These are phyloP conservation scores for Liasis olivaceus DNA, from an alignment of 2,797 vertebrate genomes.

Conservation along the genomic window DNA sequence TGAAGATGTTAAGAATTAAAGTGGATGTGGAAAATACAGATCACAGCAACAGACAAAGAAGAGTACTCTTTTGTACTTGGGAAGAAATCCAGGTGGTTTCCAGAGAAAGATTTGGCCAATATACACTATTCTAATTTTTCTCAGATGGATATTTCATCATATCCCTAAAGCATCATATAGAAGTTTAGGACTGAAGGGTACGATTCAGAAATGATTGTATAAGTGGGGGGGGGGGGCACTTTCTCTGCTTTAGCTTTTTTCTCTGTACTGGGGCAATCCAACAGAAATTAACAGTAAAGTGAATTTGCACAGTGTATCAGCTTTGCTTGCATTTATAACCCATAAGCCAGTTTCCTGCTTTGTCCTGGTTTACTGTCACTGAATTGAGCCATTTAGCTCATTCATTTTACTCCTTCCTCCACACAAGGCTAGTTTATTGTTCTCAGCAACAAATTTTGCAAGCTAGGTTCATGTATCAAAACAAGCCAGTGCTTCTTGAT, in stretches of 20 bases:
- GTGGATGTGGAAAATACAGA: conserved; percentile 17
- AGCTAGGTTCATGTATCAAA: neutral
- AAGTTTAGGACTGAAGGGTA: neutral
- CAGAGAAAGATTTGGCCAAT: conserved; percentile 25
- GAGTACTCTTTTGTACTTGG: neutral
- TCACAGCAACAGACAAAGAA: conserved; percentile 5
- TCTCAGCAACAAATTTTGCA: neutral
- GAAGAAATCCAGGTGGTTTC: conserved; percentile 30
- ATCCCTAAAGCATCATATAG: neutral
- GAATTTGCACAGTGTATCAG: neutral
- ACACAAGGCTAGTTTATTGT: neutral
- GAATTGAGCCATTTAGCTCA: neutral
- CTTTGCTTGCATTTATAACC: neutral
- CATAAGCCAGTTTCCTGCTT: neutral
- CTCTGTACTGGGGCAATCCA: neutral
- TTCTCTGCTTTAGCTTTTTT: neutral
- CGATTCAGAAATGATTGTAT: neutral
- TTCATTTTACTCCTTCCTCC: neutral
- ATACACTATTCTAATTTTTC: conserved; percentile 28
- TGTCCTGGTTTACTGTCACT: neutral
- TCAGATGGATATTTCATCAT: conserved; percentile 21
- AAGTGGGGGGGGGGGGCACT: neutral
- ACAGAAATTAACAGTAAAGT: neutral
- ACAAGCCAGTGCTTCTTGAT: neutral
- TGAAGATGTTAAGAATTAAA: conserved; percentile 24